Conservation (phyloP, 2,797 vertebrate species). For the Octomys mimax region DNA sequence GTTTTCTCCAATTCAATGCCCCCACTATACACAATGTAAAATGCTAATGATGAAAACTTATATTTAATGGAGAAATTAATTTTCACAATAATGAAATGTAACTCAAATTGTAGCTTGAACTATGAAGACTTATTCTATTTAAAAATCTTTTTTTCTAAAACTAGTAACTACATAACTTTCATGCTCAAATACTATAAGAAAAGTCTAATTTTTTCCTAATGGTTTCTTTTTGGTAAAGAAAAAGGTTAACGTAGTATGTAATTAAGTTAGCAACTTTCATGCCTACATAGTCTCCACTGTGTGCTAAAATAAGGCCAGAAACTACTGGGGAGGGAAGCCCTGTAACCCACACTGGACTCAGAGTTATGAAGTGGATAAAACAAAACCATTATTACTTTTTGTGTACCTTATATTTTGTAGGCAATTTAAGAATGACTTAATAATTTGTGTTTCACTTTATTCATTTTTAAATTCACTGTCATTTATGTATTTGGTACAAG, state of each 20-base stretch:
- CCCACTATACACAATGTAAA: neutral
- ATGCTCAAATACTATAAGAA: conserved; percentile 35
- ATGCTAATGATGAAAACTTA: neutral
- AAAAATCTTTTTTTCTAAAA: conserved; percentile 17
- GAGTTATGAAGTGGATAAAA: neutral
- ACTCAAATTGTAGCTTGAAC: conserved; percentile 46
- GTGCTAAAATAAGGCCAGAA: conserved; percentile 49
- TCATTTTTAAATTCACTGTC: too few species aligned
- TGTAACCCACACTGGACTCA: neutral
- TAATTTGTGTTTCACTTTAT: conserved; percentile 21
- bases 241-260: conserved; percentile 25
- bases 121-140: neutral
- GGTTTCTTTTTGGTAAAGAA: conserved; percentile 14
- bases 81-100: conserved; percentile 20
- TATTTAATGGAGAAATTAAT: neutral
- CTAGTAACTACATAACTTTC: conserved; percentile 4
- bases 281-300: neutral
- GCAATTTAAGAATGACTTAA: neutral
- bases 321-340: neutral
- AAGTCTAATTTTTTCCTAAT: neutral
- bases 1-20: neutral
- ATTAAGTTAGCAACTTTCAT: conserved; percentile 9
- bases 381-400: conserved; percentile 10
- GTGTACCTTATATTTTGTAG: neutral
- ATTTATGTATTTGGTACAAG: too few species aligned